A percentile compares a stretch with the other conserved stretches of the same genome.
Evolutionary conservation across 2,113 vertebrate species (phyloP).

Genomic region (Mastomys coucha): DNA sequence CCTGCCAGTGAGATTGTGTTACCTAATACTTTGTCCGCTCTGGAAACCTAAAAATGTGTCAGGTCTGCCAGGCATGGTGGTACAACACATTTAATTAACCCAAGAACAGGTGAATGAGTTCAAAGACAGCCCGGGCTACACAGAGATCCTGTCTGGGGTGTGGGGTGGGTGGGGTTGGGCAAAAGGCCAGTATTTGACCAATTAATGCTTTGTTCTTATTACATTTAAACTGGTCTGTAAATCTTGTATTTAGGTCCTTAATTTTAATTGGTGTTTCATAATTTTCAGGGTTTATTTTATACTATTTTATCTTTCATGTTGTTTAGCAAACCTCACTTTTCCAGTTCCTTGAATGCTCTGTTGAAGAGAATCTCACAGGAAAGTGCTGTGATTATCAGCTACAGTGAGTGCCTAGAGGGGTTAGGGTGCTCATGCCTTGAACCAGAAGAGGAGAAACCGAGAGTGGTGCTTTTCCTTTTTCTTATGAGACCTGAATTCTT

Average conservation of each 20-base stretch:
- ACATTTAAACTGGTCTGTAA: background rate
- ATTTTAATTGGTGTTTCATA: background rate
- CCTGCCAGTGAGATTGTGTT: background rate
- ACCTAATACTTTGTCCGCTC: background rate
- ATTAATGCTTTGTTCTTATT: background rate
- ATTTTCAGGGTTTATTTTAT: constrained; percentile 2
- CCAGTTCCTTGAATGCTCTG: background rate
- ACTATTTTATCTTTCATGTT: background rate
- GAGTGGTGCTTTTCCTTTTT: background rate
- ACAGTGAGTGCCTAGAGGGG: background rate
- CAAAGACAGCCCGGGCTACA: background rate
- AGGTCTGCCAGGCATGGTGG: background rate
- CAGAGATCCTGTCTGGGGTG: background rate
- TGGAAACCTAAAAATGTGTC: background rate
- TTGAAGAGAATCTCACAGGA: background rate
- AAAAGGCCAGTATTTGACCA: background rate
- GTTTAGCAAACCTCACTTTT: background rate
- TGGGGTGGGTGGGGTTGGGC: background rate
- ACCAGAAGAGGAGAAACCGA: background rate
- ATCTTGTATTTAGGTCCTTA: background rate
- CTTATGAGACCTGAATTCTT: background rate
- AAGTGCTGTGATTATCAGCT: background rate
- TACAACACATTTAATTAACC: background rate
- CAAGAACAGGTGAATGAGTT: background rate
- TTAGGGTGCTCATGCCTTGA: background rate